Evolutionary conservation across 2,797 vertebrate genomes (phyloP).

Genomic region (Oryzias sinensis): DNA sequence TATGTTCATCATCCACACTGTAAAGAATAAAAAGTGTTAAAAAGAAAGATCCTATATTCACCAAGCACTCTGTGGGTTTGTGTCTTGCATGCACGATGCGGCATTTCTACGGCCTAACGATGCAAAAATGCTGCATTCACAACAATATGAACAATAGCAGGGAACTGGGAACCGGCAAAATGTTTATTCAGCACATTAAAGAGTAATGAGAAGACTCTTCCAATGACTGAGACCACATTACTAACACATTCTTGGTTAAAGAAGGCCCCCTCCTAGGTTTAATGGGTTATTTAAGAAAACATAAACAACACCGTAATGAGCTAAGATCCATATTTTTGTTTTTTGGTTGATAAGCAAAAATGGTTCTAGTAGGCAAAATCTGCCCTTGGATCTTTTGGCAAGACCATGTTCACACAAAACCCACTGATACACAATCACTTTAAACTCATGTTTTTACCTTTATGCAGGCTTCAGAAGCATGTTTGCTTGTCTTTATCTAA

Average conservation of each 20-base stretch:
- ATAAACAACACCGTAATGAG: conserved; percentile 77
- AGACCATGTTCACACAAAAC: conserved; percentile 29
- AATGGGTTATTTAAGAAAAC: conserved; percentile 75
- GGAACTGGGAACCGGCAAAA: conserved; percentile 61
- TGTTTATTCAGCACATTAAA: conserved; percentile 83
- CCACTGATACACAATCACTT: conserved; percentile 18
- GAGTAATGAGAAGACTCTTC: conserved; percentile 75
- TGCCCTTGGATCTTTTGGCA: conserved; percentile 58
- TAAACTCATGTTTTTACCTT: conserved; percentile 27
- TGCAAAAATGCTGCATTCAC: conserved; percentile 77
- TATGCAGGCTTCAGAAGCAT: conserved; percentile 24
- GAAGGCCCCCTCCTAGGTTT: conserved; percentile 57
- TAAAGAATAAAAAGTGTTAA: conserved; percentile 15
- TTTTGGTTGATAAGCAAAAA: conserved; percentile 75
- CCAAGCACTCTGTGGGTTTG: conserved; percentile 40
- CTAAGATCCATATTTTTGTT: conserved; percentile 66
- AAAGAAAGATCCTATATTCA: conserved; percentile 4
- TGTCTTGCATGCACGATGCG: conserved; percentile 43
- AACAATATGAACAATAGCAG: conserved; percentile 77
- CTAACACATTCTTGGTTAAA: conserved; percentile 66
- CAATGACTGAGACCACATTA: conserved; percentile 73
- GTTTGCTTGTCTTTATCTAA: conserved; percentile 31
- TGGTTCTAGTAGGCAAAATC: conserved; percentile 65
- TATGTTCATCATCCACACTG: background rate
- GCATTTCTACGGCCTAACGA: conserved; percentile 59